A percentile compares a stretch with the other conserved stretches of the same genome.
These are phyloP conservation scores for Neotragus moschatus DNA, from an alignment of 2,113 vertebrate species.

Conservation along the genomic window DNA sequence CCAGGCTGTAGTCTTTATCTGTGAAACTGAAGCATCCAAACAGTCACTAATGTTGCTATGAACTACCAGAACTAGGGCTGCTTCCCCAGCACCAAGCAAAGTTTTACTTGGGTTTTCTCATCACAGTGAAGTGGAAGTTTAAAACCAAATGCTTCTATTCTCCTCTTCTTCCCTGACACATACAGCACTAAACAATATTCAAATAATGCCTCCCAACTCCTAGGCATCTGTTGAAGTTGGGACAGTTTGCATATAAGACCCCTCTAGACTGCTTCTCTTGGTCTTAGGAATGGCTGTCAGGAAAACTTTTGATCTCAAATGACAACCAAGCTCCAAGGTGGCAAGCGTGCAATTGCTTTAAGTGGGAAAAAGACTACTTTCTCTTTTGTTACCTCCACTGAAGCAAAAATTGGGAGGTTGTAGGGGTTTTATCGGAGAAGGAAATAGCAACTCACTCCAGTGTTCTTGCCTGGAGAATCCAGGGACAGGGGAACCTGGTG, in stretches of 20 bases:
- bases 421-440: background rate
- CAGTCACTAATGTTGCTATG: background rate
- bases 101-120: background rate
- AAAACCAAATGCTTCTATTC: background rate
- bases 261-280: background rate
- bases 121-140: conserved; percentile 4
- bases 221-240: background rate
- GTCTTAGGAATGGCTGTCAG: background rate
- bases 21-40: background rate
- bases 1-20: background rate
- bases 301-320: background rate
- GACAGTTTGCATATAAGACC: background rate
- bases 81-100: background rate
- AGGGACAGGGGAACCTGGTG: no score
- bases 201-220: background rate
- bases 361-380: background rate
- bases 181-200: background rate
- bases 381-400: background rate
- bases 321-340: background rate
- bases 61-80: background rate
- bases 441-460: no score
- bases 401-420: background rate
- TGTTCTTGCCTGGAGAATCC: no score
- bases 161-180: background rate
- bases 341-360: background rate